Base-by-base conservation (phyloP, 2,113 vertebrate species). In the Hippopotamus amphibius region DNA sequence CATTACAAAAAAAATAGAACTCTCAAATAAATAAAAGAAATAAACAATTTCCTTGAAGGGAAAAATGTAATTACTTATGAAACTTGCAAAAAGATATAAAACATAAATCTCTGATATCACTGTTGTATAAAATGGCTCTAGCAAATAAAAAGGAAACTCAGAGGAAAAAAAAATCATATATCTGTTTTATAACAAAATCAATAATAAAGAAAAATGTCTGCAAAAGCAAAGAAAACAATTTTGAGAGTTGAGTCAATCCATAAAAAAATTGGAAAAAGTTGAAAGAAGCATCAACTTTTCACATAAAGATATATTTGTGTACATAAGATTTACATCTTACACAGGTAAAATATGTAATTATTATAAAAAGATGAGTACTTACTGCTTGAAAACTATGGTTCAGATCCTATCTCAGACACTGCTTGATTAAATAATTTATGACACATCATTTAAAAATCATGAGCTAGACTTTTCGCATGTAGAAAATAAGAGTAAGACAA, bases 141-240 rank as follows among this genome's bases (percentile, higher is more conserved):
- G 5, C 3, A 92, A 37, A 53, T 26, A 82, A 61, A 59, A 86
- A 41, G 4, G 95, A 95, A 91, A 16, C 3, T 7, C 33, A 89
- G 14, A 71, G 9, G n/a, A 61, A 11, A 76, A 65, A 79, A 59
- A 93, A 69, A 26, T n/a, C 9, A 71, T 57, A 81, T 55, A 21
- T 68, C 5, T 76, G 2, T 46, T 74, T 93, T 48, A 77, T 76
- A 86, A 71, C 65, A 77, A 96, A 85, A 85, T 50, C 71, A 95
- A 59, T 74, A 87, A 93, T 96, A 91, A 71, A 84, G 12, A 77
- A 82, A 95, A 91, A 88, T 76, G 11, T 46, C 24, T 83, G 9
- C 5, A 83, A 90, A 83, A 87, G 9, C 37, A 55, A 68, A 84
- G 5, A 33, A 91, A 90, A 24, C 16, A 26, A 26, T 83, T 82